Base-by-base conservation (phyloP, 2,888 invertebrate species). In the Eristalinus sepulchralis region DNA sequence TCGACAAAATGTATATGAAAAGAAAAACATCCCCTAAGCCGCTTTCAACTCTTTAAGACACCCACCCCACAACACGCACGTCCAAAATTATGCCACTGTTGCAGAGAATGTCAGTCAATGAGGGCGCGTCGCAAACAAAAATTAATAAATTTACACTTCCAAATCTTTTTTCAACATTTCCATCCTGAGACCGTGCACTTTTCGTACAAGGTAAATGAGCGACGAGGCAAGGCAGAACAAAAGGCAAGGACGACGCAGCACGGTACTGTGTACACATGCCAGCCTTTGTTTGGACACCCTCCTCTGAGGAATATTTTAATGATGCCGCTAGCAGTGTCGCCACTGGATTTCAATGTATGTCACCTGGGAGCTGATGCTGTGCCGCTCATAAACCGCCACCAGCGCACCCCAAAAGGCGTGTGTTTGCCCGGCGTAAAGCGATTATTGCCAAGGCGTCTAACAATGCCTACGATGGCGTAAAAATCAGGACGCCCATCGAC, bases 71-170 rank as follows among this genome's bases (percentile, higher is more conserved):
- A 6, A 6, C n/a, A 3, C 17, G n/a, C 47, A n/a, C 6, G 2
- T 8, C 47, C 5, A n/a, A 8, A 47, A 47, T 8, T 47, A 17
- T n/a, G 47, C 17, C 47, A 47, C 17, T 17, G 60, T 47, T 24
- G 31, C 62, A 20, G 17, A 55, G 55, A 57, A 75, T 64, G 24
- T 60, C 75, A 34, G 67, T 47, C 71, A 5, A 27, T 5, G 27
- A 27, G 27, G 36, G n/a, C 68, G 64, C 70, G 77, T 66, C 78
- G 70, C 83, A 86, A 86, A 78, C 83, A 86, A 86, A 86, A 86
- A 83, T 86, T 86, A 79, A 83, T 86, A 86, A 86, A 86, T 83
- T 86, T 78, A 86, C 83, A 86, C 86, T 83, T 83, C 83, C 78
- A 83, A 79, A 86, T 86, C 83, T 85, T 77, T 84, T 85, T 68